phyloP scores from a whole-genome alignment of 1,140 invertebrate species.

The Philopotamus ludificatus region DNA sequence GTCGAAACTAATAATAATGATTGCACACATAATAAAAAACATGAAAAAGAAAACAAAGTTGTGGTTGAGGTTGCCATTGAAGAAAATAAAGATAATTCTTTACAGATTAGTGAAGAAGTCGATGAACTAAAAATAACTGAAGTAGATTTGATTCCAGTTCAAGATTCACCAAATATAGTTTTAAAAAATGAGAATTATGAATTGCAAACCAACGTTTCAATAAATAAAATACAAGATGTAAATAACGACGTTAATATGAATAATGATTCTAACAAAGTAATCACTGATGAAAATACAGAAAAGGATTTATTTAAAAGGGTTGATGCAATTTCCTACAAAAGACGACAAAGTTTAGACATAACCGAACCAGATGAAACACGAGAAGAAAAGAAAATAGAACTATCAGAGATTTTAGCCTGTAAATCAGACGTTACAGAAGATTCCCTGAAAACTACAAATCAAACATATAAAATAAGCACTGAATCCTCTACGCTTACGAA shows the following conservation, averaged over 20 bases:
- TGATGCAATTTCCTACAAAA: conserved; percentile 32
- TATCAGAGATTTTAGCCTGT: too few species aligned
- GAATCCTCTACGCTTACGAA: background rate
- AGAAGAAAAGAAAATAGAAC: background rate
- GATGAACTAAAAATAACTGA: background rate
- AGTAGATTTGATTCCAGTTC: background rate
- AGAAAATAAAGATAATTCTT: background rate
- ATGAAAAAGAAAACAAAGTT: background rate
- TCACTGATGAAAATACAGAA: background rate
- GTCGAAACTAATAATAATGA: conserved; percentile 5
- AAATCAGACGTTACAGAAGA: too few species aligned
- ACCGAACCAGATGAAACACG: background rate
- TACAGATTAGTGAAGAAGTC: background rate
- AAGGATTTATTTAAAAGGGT: conserved; percentile 30
- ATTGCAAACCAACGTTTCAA: background rate
- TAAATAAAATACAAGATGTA: background rate
- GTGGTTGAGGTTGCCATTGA: background rate
- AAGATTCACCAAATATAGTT: background rate
- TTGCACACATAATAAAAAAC: conserved; percentile 14
- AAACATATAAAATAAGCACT: background rate
- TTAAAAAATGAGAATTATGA: background rate
- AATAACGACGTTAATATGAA: background rate
- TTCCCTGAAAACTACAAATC: background rate
- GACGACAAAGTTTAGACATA: conserved; percentile 24
- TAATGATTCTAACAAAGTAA: background rate